Evolutionary conservation across 2,113 vertebrate species (phyloP), one percentile per base, ranked within the genome.

Genomic region (Acanthisitta chloris): DNA sequence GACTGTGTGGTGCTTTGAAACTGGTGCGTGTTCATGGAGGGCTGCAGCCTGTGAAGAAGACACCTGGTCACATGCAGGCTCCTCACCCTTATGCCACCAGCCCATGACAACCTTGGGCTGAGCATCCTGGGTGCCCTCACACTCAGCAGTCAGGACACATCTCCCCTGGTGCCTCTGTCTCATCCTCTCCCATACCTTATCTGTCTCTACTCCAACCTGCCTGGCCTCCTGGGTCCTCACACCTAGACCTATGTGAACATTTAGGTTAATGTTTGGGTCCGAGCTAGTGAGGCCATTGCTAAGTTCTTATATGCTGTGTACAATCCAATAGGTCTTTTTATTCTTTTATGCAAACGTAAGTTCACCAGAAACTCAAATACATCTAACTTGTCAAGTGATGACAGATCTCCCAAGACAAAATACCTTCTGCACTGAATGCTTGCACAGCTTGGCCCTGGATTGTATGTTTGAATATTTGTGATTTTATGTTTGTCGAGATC

Each of bases 311-410:
- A 25, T 65, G 45, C 45, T 48, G 25, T 45, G 7, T 62, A 65
- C 0, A 0, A 78, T 55, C 61, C 8, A 1, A 36, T 16, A 29
- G 4, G 10, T 54, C 48, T 80, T 71, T 72, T 79, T 79, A 80
- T 94, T 93, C 62, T 88, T 65, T 61, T 26, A 33, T 80, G 64
- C 36, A 62, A 77, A 90, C 28, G 3, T 46, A 86, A 80, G 66
- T 62, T 95, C 49, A 93, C 45, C 57, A 92, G 91, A 87, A 96
- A 92, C 78, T 95, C 91, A 88, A 86, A 94, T 77, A 82, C 7
- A 1, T 66, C 38, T 38, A 54, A 88, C 45, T 49, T 96, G 78
- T 73, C 10, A 11, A 54, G 45, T 0, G 7, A 86, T 88, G 78
- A 92, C 84, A 91, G 62, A 85, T 80, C 31, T 69, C n/a, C 46